Base-by-base conservation (phyloP, 2,888 invertebrate genomes). In the Augochlorella aurata region DNA sequence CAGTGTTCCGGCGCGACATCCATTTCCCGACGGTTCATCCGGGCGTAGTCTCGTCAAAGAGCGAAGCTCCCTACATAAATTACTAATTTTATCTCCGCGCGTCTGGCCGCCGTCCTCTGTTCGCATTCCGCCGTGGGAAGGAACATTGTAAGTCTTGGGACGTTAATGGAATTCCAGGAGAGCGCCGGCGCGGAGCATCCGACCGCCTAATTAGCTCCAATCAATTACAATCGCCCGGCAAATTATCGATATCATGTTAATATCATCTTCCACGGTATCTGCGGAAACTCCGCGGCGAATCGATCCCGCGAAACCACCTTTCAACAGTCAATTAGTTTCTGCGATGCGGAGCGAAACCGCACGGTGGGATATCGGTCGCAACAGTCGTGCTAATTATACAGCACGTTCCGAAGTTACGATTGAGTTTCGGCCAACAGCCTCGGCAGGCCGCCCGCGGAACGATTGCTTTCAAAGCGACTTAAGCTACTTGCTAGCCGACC, bases 311-410 rank as follows among this genome's bases (percentile, higher is more conserved):
- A 71, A 82, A 81, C 66, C 80, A 52, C 68, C 81, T 85, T 85
- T 79, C 83, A 77, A 70, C 79, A 79, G 85, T 79, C 85, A 85
- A 85, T 85, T 85, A 85, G 78, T 74, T 76, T 24, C 54, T 68
- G 63, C 52, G 80, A 73, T 82, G 68, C 81, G 58, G 68, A 81
- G 76, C 77, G 82, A 77, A 84, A 86, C 84, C 80, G 61, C 77
- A 74, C 77, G 58, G 49, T 75, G 58, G 77, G 71, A 72, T 85
- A 85, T 85, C 85, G 83, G 77, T 85, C 54, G 81, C 79, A 78
- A 77, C 70, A 69, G 76, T 80, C 78, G 65, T 54, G 77, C 80
- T 86, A 86, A 86, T 86, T 86, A 86, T 79, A 86, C 77, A 71
- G 44, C 69, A 65, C 77, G 81, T 79, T 85, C 73, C 82, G 74